Evolutionary conservation across 1,140 invertebrate species (phyloP).

Genomic region (Phymastichus coffea): DNA sequence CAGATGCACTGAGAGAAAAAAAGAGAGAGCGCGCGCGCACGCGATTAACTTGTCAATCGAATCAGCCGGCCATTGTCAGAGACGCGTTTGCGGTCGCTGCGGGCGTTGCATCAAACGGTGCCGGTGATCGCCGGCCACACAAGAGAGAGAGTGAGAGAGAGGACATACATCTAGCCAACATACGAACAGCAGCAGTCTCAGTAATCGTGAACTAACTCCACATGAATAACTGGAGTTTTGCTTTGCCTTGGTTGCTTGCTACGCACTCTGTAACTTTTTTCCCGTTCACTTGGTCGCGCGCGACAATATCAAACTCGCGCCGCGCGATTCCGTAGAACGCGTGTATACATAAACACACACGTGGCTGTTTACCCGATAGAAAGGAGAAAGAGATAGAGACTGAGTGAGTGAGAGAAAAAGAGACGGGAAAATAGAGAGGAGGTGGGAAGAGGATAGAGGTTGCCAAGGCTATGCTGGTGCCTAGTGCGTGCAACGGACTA

Average conservation of each 20-base stretch:
- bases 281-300: conserved; percentile 14
- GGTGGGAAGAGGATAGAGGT: no score
- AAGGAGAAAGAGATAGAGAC: neutral
- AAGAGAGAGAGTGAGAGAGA: no score
- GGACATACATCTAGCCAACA: no score
- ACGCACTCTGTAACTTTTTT: no score
- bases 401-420: neutral
- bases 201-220: no score
- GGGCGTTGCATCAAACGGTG: neutral
- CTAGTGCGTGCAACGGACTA: conserved; percentile 44
- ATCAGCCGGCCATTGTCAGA: conserved; percentile 22
- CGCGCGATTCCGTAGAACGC: conserved; percentile 21
- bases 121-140: neutral
- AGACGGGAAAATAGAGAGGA: neutral
- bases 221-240: no score
- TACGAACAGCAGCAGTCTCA: no score
- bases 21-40: neutral
- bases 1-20: neutral
- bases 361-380: conserved; percentile 27
- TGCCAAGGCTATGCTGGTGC: no score
- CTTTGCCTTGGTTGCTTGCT: no score
- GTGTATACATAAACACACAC: neutral
- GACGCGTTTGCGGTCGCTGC: conserved; percentile 1
- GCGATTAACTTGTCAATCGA: conserved; percentile 30
- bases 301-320: conserved; percentile 30